Conservation (phyloP, 1,140 invertebrate genomes). For the Camponotus vicinus region DNA sequence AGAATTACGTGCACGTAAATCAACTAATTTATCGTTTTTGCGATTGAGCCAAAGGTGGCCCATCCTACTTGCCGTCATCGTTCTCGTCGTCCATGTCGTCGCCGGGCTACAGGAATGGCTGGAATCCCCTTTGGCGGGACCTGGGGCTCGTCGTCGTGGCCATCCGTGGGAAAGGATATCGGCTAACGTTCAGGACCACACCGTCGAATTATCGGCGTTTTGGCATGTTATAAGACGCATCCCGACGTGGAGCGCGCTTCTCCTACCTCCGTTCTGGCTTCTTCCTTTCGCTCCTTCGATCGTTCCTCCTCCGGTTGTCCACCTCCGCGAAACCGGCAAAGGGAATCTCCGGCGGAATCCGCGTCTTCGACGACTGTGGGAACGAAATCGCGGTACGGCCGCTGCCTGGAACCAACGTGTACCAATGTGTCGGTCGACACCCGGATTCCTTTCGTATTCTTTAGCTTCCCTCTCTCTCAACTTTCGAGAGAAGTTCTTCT, state of each 20-base stretch:
- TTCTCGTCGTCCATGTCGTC: slow-evolving; percentile 49
- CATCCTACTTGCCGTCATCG: slow-evolving; percentile 31
- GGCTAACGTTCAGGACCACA: slow-evolving; percentile 83
- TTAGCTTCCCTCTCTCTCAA: not conserved
- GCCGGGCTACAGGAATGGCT: slow-evolving; percentile 78
- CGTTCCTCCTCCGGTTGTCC: slow-evolving; percentile 13
- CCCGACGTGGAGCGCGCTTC: slow-evolving; percentile 61
- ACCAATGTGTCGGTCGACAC: slow-evolving; percentile 78
- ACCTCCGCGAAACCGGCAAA: slow-evolving; percentile 64
- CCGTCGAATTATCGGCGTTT: slow-evolving; percentile 86
- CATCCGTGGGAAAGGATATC: slow-evolving; percentile 84
- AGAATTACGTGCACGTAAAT: slow-evolving; percentile 78
- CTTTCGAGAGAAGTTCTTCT: slow-evolving; percentile 48
- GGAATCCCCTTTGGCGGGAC: slow-evolving; percentile 82
- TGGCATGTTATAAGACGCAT: slow-evolving; percentile 84
- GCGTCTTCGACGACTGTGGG: slow-evolving; percentile 81
- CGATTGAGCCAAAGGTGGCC: slow-evolving; percentile 74
- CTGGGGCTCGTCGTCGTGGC: slow-evolving; percentile 75
- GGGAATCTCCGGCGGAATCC: slow-evolving; percentile 82
- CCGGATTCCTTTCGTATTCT: slow-evolving; percentile 73
- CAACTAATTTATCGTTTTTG: slow-evolving; percentile 86
- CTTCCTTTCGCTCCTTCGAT: slow-evolving; percentile 27
- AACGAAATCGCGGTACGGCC: slow-evolving; percentile 78
- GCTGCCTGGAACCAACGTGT: slow-evolving; percentile 75
- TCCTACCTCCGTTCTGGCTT: slow-evolving; percentile 53